phyloP scores from a whole-genome alignment of 23 tunicate species.

The Botrylloides violaceus region DNA sequence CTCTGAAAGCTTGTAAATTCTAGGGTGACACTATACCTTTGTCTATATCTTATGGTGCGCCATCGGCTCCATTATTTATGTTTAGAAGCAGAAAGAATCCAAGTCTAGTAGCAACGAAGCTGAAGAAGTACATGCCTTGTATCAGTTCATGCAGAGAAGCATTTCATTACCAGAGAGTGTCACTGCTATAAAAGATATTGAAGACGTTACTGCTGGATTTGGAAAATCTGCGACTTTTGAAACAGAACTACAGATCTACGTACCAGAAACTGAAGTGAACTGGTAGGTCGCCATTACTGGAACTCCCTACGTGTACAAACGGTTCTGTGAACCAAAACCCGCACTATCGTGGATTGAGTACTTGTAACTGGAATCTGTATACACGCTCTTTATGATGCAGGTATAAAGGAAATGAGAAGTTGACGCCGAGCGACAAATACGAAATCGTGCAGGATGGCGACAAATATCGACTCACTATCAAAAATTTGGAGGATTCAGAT shows the following conservation, averaged over 20 bases:
- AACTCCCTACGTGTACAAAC: too few relatives aligned
- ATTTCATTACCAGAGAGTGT: constrained; percentile 57
- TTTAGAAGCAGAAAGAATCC: constrained; percentile 14
- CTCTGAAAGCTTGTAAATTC: too few relatives aligned
- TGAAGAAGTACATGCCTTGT: constrained; percentile 61
- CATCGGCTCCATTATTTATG: too few relatives aligned
- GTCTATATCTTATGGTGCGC: too few relatives aligned
- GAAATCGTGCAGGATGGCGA: constrained; percentile 53
- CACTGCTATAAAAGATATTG: constrained; percentile 50
- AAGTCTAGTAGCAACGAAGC: constrained; percentile 21
- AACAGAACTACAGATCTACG: constrained; percentile 56
- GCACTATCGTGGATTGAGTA: too few relatives aligned
- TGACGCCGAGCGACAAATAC: constrained; percentile 57
- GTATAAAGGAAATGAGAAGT: constrained; percentile 73
- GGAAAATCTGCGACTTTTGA: constrained; percentile 62
- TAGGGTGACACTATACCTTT: too few relatives aligned
- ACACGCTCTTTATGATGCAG: too few relatives aligned
- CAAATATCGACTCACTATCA: constrained; percentile 41
- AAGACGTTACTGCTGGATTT: constrained; percentile 48
- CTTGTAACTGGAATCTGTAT: too few relatives aligned
- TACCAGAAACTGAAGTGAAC: constrained; percentile 85
- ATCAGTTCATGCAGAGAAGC: constrained; percentile 66
- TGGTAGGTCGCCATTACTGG: constrained; percentile 38
- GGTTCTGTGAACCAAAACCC: too few relatives aligned
- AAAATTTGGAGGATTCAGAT: constrained; percentile 57